Evolutionary conservation across 2,888 invertebrate species (phyloP), one percentile per base, ranked within the genome.

Genomic region (Lithophane socia): DNA sequence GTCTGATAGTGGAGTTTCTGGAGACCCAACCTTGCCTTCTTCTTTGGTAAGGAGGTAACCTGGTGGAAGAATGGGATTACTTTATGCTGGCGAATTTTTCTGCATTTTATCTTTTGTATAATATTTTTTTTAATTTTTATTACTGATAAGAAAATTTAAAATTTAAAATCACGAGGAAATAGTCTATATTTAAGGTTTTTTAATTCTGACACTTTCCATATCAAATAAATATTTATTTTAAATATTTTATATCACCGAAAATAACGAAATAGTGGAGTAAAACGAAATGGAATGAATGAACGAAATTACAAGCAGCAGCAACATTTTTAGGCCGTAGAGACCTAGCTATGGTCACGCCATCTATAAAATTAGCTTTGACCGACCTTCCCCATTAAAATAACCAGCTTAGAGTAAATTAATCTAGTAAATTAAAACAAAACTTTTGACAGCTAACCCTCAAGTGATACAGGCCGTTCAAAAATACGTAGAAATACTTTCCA

Each of bases 1-100:
- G 95, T 99, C 99, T 68, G 99, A 99, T 60, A 99, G 97, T 0
- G 99, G 99, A 89, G 99, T 99, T 95, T 99, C 99, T 0, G 99
- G 99, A 1, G 99, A 99, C n/a, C 99, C 99, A 75, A 99, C 99
- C 97, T 99, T 99, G 82, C 98, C 98, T 96, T 99, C 99, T 63
- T 98, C 98, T 92, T 99, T 98, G 80, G 99, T 99, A 92, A 99
- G 96, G 80, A 99, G 97, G 95, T 99, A 99, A 97, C 99, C 99
- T 99, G 96, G 1, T 79, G 63, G 9, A 10, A 69, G 24, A 82
- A 78, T 47, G 7, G 18, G 9, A 56, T 63, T 44, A 12, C 21
- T 42, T 69, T 42, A 69, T 16, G 9, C 24, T 21, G 21, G 52
- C 18, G 3, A 13, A 21, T 24, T 13, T 49, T 42, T 68, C 16